Conservation (phyloP, 2,888 invertebrate species). For the Troides helena region DNA sequence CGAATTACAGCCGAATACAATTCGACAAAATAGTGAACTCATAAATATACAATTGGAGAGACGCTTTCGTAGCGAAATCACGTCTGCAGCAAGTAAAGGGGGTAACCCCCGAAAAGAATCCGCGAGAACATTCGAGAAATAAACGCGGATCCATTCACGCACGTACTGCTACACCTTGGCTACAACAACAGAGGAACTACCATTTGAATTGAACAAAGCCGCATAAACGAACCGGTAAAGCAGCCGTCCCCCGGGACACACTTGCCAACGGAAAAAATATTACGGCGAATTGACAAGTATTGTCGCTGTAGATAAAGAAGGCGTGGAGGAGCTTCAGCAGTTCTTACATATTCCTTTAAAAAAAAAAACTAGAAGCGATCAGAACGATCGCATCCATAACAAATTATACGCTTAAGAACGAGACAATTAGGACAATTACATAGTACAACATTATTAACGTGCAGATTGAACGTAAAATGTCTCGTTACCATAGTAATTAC, state of each 20-base stretch:
- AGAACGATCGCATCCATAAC: too few relatives aligned
- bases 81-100: constrained; percentile 53
- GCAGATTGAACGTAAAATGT: too few relatives aligned
- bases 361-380: too few relatives aligned
- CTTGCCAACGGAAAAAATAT: constrained; percentile 52
- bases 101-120: constrained; percentile 58
- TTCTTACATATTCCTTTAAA: too few relatives aligned
- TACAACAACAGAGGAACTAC: constrained; percentile 70
- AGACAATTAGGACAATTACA: too few relatives aligned
- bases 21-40: constrained; percentile 65
- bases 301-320: neutral
- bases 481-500: too few relatives aligned
- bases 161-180: constrained; percentile 75
- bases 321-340: too few relatives aligned
- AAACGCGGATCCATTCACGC: constrained; percentile 62
- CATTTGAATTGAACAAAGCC: constrained; percentile 70
- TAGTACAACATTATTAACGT: too few relatives aligned
- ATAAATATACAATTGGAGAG: constrained; percentile 78
- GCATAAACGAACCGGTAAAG: constrained; percentile 74
- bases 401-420: too few relatives aligned
- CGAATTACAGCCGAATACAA: constrained; percentile 48
- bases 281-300: constrained; percentile 27
- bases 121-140: constrained; percentile 60
- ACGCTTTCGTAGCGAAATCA: constrained; percentile 68
- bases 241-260: constrained; percentile 55